A percentile compares a stretch with the other conserved stretches of the same genome.
Evolutionary conservation across 2,888 invertebrate genomes (phyloP).

Genomic region (Lacanobia wlatinum): DNA sequence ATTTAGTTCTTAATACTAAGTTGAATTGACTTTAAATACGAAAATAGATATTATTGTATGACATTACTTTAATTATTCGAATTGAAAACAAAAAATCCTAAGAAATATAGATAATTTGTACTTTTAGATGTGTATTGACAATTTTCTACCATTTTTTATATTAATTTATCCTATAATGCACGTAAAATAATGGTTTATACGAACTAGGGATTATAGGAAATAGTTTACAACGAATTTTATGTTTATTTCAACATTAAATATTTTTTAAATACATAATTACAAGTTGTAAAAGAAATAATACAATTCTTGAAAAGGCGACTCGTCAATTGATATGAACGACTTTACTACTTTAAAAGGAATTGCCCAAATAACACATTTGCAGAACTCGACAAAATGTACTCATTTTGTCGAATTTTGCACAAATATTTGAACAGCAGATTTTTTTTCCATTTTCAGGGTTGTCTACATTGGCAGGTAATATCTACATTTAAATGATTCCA

Average conservation of each 20-base stretch:
- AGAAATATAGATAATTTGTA: constrained; percentile 48
- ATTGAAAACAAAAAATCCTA: constrained; percentile 45
- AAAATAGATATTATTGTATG: constrained; percentile 42
- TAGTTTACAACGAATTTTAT: neutral
- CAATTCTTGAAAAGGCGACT: no score
- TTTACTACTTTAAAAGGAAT: no score
- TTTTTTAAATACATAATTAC: neutral
- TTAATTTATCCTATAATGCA: constrained; percentile 32
- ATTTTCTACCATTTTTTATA: constrained; percentile 56
- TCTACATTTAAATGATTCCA: neutral
- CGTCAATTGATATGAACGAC: no score
- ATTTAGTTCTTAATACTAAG: neutral
- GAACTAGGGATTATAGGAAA: neutral
- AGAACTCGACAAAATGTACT: no score
- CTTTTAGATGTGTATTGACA: constrained; percentile 52
- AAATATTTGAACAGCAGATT: no score
- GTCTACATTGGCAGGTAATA: neutral
- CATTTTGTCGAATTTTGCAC: no score
- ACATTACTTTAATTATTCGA: constrained; percentile 19
- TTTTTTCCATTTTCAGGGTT: neutral
- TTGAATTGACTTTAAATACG: constrained; percentile 28
- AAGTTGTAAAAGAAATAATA: no score
- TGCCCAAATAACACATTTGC: no score
- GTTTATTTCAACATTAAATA: neutral
- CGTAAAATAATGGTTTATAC: constrained; percentile 4